phyloP scores from a whole-genome alignment of 2,888 invertebrate genomes.

The Torymus auratus region DNA sequence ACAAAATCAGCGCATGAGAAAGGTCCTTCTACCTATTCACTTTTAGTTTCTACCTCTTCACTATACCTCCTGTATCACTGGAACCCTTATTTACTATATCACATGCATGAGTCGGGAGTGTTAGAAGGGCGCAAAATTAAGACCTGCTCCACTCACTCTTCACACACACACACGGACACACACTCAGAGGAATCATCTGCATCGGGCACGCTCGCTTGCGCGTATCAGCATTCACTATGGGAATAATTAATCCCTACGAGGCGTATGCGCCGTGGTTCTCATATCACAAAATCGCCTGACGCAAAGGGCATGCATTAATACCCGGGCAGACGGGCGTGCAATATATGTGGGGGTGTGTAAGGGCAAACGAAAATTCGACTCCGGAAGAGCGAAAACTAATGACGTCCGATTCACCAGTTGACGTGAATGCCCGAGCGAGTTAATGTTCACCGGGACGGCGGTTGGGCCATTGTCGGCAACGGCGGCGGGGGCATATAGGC shows the following conservation, averaged over 20 bases:
- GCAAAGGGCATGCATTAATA: slow-evolving; percentile 51
- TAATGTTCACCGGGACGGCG: slow-evolving; percentile 6
- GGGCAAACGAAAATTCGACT: slow-evolving; percentile 12
- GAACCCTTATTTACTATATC: no score
- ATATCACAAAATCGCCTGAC: no score
- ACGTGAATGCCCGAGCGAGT: slow-evolving; percentile 14
- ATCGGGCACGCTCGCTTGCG: not conserved
- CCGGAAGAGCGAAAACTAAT: slow-evolving; percentile 62
- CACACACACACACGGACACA: no score
- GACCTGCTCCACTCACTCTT: no score
- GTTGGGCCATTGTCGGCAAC: not conserved
- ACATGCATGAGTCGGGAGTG: no score
- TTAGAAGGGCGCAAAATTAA: no score
- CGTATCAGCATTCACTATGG: slow-evolving; percentile 35
- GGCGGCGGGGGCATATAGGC: not conserved
- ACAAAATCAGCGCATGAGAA: no score
- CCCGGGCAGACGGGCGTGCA: no score
- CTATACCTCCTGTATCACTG: no score
- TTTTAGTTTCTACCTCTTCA: no score
- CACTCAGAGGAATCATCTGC: no score
- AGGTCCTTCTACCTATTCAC: no score
- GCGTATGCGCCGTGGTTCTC: not conserved
- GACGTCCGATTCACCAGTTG: slow-evolving; percentile 60
- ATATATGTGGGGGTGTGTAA: not conserved
- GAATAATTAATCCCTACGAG: slow-evolving; percentile 41